A percentile compares a stretch with the other conserved stretches of the same genome.
These are phyloP conservation scores for Lissocephala sabroskyi DNA, from an alignment of 2,888 invertebrate species.

Conservation along the genomic window DNA sequence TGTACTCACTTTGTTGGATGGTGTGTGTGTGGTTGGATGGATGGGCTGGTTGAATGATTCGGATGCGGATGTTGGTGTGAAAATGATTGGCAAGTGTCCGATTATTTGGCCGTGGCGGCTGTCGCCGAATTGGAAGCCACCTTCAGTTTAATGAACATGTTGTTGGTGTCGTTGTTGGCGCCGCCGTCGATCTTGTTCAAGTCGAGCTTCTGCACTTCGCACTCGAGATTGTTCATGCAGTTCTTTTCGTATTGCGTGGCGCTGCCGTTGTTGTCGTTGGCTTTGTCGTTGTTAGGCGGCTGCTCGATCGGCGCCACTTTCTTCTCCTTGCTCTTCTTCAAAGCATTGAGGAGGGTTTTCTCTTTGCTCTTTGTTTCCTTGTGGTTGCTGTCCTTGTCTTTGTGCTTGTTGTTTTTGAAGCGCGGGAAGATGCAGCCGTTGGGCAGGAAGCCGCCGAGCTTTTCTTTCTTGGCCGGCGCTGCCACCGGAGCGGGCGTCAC, in stretches of 20 bases:
- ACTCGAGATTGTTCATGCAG: constrained; percentile 69
- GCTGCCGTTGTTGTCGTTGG: constrained; percentile 34
- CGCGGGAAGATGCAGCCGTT: constrained; percentile 72
- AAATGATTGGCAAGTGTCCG: too few species aligned
- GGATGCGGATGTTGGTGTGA: too few species aligned
- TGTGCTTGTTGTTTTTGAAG: constrained; percentile 71
- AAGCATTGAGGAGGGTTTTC: constrained; percentile 69
- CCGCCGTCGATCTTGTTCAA: constrained; percentile 58
- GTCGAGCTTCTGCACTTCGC: constrained; percentile 70
- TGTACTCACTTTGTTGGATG: too few species aligned
- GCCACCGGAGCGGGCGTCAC: constrained; percentile 23
- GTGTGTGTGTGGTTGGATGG: too few species aligned
- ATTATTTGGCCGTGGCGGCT: constrained; percentile 40
- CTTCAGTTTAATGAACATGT: constrained; percentile 69
- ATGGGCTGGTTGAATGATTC: too few species aligned
- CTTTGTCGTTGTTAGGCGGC: constrained; percentile 25
- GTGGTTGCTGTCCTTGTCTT: constrained; percentile 65
- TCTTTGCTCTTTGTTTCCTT: constrained; percentile 66
- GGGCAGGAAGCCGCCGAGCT: constrained; percentile 71
- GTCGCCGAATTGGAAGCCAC: constrained; percentile 58
- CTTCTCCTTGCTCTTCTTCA: constrained; percentile 70
- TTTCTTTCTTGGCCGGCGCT: constrained; percentile 69
- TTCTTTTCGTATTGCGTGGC: constrained; percentile 69
- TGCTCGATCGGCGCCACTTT: constrained; percentile 61
- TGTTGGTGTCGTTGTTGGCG: constrained; percentile 57